Base-by-base conservation (phyloP, 2,888 invertebrate genomes). In the Polyploca ridens region DNA sequence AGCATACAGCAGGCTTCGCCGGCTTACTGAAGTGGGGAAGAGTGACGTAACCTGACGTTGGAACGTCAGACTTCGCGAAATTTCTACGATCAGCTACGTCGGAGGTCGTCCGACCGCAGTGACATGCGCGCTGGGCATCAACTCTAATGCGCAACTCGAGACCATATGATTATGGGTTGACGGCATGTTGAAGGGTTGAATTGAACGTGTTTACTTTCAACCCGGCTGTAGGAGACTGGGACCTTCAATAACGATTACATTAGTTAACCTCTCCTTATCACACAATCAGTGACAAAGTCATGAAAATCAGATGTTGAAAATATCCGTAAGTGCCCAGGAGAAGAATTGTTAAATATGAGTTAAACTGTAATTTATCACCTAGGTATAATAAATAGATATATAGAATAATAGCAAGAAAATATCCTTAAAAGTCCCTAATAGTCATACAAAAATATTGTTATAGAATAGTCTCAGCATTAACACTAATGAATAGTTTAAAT, bases 11-110 rank as follows among this genome's bases (percentile, higher is more conserved):
- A 69, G 75, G 74, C 72, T 76, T 75, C 69, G 65, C 59, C 49
- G 64, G 69, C 62, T 57, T 63, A 64, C 64, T 44, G 69, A 67
- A 72, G 74, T 76, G 70, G 74, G 71, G 60, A 70, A 54, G 14
- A 54, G 54, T 87, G 86, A 87, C 82, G 88, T 84, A 78, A 83
- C 62, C n/a, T 85, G 83, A 86, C 85, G 87, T 86, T 84, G 83
- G 70, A 64, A 65, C 70, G 58, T 66, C 66, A 64, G 66, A 75
- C 71, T 79, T 82, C 79, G 81, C 84, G 87, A 89, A 86, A 81
- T 75, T 89, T 88, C 87, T 77, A 78, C 64, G 73, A 75, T 81
- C 83, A 77, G 76, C 62, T 68, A 68, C 65, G 68, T 67, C 71
- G 65, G 65, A 64, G 74, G 71, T 73, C 64, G 63, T 68, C 41